Base-by-base conservation (phyloP, 1,140 invertebrate genomes). In the Theocolax elegans region DNA sequence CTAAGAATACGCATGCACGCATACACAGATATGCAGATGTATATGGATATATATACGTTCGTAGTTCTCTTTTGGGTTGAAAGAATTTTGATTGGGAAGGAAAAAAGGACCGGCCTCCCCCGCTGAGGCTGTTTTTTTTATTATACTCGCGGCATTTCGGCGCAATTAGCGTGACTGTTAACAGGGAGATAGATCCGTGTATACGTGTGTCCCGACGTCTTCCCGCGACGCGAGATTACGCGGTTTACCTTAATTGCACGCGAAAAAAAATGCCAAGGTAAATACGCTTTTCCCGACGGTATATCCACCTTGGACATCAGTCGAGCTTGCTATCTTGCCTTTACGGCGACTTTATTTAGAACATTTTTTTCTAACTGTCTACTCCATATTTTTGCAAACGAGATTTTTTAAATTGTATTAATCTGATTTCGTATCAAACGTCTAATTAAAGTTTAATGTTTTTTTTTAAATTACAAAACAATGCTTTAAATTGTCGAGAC, bases 101-200 rank as follows among this genome's bases (percentile, higher is more conserved):
- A 59, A 67, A 46, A 51, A 67, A 29, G 58, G 23, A 15, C n/a
- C n/a, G n/a, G 19, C 48, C 64, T 29, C 67, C 31, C 46, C 19
- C 54, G 42, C 62, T 23, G 31, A 38, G 8, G 4, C 48, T 58
- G 29, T 25, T 25, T 31, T 35, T 35, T 35, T 35, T 35, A 6
- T 35, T 35, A 6, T 0, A n/a, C 17, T 25, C 72, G 70, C 73
- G 72, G 31, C 10, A 35, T 4, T 69, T 71, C 73, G 66, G 74
- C 70, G 74, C 77, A 76, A 76, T 78, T 78, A 78, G 74, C 66
- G 69, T 66, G 67, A 68, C 74, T 75, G 72, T 74, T 75, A 77
- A 60, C 74, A 60, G 72, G 67, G 58, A 65, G 63, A 72, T 63
- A 74, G 63, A 59, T 27, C 51, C 42, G 27, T 58, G 40, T 58